Percentiles rank a stretch among this genome's conserved stretches.
phyloP scores from a whole-genome alignment of 2,888 invertebrate species.

The Polydrusus cervinus region DNA sequence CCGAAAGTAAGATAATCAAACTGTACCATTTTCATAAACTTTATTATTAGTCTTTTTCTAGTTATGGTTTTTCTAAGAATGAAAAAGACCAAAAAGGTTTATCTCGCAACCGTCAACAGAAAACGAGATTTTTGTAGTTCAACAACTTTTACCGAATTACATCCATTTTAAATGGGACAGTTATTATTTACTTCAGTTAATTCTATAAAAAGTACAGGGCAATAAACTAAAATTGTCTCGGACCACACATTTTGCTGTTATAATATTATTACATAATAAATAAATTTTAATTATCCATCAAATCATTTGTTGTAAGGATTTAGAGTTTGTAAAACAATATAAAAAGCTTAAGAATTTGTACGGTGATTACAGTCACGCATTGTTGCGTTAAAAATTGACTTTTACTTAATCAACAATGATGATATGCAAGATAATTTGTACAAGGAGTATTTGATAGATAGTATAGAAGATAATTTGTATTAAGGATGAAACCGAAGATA shows the following conservation, averaged over 20 bases:
- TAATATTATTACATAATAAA: slow-evolving; percentile 4
- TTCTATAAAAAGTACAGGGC: neutral
- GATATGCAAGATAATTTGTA: neutral
- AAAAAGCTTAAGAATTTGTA: slow-evolving; percentile 19
- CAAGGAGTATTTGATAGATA: neutral
- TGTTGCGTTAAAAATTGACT: slow-evolving; percentile 21
- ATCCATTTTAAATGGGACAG: neutral
- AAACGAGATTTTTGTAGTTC: no score
- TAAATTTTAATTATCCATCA: slow-evolving; percentile 7
- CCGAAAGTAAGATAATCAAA: no score
- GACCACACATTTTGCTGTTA: neutral
- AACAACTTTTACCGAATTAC: no score
- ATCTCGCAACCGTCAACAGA: no score
- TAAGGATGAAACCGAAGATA: neutral
- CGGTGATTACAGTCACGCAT: slow-evolving; percentile 27
- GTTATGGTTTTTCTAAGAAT: no score
- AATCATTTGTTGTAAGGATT: slow-evolving; percentile 8
- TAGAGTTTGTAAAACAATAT: slow-evolving; percentile 10
- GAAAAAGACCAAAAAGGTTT: no score
- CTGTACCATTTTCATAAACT: no score
- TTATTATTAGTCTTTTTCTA: no score
- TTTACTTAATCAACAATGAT: slow-evolving; percentile 22
- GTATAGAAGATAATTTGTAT: neutral
- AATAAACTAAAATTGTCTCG: neutral
- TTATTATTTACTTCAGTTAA: neutral